Base-by-base conservation (phyloP, 2,113 vertebrate genomes). In the Actinemys pallida region DNA sequence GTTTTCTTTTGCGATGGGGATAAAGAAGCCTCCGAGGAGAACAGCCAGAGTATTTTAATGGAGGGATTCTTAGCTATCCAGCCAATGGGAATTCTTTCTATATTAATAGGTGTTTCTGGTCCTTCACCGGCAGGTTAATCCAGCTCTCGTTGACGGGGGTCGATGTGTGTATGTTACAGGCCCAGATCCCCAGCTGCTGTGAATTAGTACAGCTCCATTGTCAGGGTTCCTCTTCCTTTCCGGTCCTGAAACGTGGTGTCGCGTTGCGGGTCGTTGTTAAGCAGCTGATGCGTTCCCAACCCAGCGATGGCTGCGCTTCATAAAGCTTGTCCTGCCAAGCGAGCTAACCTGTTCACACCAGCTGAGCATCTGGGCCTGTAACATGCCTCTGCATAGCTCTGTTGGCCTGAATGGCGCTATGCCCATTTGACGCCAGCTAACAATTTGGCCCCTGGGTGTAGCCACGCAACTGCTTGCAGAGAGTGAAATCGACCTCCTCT, bases 21-120 rank as follows among this genome's bases (percentile, higher is more conserved):
- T 88, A n/a, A 92, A 93, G 62, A 81, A 95, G 95, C 84, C 95
- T 97, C 95, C 90, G 89, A 98, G 95, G 92, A 97, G 96, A 96
- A 95, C 96, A 98, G 97, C 95, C 80, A 81, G 87, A 81, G 49
- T 84, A 88, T 92, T 94, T 95, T 85, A 88, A 50, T 56, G 84
- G 93, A 86, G 20, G 17, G 39, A 87, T 39, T 69, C 35, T 69
- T 69, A 75, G 39, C 20, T n/a, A 24, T 25, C 39, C 93, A 95
- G 57, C 87, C 87, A 91, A 88, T 88, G 83, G 49, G 53, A 96
- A 59, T 35, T 94, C 87, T 94, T 88, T 80, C 87, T 93, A 91
- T 94, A 96, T 81, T 93, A 90, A 92, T 81, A 4, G 76, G n/a
- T 19, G 14, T 87, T 95, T 94, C 3, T 92, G 47, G 82, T 90